phyloP scores from a whole-genome alignment of 2,888 invertebrate genomes.

The Margaritifera margaritifera region DNA sequence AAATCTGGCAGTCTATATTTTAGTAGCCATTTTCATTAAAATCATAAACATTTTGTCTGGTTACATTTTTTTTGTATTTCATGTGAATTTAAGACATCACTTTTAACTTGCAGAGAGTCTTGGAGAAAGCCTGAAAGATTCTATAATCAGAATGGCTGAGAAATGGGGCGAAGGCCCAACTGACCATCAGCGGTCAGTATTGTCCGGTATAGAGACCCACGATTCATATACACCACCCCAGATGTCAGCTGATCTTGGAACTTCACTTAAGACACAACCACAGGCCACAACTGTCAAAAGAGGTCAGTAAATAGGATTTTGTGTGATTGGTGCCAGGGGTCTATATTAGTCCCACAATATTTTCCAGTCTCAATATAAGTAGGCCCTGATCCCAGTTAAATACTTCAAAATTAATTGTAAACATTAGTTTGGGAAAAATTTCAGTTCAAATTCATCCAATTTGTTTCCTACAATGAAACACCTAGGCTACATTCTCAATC shows the following conservation, averaged over 20 bases:
- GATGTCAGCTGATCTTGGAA: not conserved
- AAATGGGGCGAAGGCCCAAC: constrained; percentile 40
- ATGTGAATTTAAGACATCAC: too few relatives aligned
- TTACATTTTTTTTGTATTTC: not conserved
- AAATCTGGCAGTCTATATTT: not conserved
- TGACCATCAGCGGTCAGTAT: constrained; percentile 45
- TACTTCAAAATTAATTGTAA: too few relatives aligned
- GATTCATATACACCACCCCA: constrained; percentile 41
- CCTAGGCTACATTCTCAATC: too few relatives aligned
- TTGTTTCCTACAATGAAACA: too few relatives aligned
- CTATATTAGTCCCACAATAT: too few relatives aligned
- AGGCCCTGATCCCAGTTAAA: too few relatives aligned
- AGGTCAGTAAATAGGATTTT: not conserved
- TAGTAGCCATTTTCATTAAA: not conserved
- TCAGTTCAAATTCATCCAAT: too few relatives aligned
- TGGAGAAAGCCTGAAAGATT: constrained; percentile 44
- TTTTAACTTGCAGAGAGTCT: constrained; percentile 38
- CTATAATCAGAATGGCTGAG: constrained; percentile 46
- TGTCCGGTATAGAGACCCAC: constrained; percentile 40
- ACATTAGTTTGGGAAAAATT: too few relatives aligned
- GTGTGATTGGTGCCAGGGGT: not conserved
- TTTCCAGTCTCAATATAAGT: too few relatives aligned
- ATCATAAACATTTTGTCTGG: not conserved
- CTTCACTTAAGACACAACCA: not conserved
- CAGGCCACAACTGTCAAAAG: not conserved